Conservation (phyloP, 2,113 vertebrate species). For the Lamprologus lemairii region DNA sequence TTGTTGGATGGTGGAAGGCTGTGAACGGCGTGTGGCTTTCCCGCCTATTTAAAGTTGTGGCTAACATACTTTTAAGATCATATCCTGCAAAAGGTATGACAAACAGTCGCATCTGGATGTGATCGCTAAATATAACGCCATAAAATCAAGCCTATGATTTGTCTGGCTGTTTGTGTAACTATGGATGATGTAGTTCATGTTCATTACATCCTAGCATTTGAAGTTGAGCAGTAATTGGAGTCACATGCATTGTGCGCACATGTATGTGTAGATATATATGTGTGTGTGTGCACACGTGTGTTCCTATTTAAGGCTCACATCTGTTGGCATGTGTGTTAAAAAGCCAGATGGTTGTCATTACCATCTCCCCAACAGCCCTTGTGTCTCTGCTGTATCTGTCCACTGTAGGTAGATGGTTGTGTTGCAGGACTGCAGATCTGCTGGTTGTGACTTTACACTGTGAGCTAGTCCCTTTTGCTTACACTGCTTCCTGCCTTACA, state of each 20-base stretch:
- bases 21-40: neutral
- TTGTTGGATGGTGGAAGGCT: neutral
- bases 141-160: neutral
- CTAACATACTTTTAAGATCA: neutral
- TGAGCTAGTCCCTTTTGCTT: neutral
- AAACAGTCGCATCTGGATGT: conserved; percentile 7
- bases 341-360: conserved; percentile 37
- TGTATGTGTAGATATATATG: neutral
- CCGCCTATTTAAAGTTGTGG: neutral
- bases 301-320: neutral
- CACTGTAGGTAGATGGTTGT: neutral
- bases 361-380: neutral
- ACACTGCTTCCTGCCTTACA: neutral
- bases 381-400: neutral
- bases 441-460: neutral
- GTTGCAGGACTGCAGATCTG: neutral
- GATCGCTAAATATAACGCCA: neutral
- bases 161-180: neutral
- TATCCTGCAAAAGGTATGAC: neutral
- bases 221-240: conserved; percentile 31
- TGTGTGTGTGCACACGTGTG: neutral
- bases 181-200: neutral
- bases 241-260: neutral
- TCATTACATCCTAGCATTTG: conserved; percentile 16
- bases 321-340: neutral